phyloP scores from a whole-genome alignment of 2,888 invertebrate genomes.

The Ormyrus nitidulus region DNA sequence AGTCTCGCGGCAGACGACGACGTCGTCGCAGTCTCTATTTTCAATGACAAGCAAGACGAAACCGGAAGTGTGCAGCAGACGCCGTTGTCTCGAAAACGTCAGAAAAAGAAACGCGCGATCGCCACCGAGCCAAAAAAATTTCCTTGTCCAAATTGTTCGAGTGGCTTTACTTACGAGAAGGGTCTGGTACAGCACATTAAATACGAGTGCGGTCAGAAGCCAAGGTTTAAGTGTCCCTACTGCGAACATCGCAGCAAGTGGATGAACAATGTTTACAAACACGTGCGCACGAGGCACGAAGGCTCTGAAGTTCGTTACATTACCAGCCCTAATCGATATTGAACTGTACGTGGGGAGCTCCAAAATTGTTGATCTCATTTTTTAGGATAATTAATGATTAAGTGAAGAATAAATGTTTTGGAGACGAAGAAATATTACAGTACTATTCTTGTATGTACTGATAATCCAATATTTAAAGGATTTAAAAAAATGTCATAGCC shows the following conservation, averaged over 20 bases:
- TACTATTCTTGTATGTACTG: too few relatives aligned
- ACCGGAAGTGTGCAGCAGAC: neutral
- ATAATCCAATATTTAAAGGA: too few relatives aligned
- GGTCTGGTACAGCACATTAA: conserved; percentile 68
- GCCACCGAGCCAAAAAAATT: conserved; percentile 32
- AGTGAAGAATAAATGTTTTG: too few relatives aligned
- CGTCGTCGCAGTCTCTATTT: neutral
- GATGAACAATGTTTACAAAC: conserved; percentile 67
- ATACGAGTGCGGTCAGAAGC: conserved; percentile 73
- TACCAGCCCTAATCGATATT: conserved; percentile 25
- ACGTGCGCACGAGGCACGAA: conserved; percentile 67
- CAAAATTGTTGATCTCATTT: too few relatives aligned
- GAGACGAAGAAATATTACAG: too few relatives aligned
- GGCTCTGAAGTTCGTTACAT: conserved; percentile 35
- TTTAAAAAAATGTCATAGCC: too few relatives aligned
- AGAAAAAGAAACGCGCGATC: conserved; percentile 7
- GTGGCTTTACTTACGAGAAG: conserved; percentile 67
- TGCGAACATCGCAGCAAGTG: conserved; percentile 69
- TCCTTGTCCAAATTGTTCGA: conserved; percentile 64
- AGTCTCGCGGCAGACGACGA: conserved; percentile 6
- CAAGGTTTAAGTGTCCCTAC: conserved; percentile 72
- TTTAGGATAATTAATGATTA: too few relatives aligned
- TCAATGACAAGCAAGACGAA: too few relatives aligned
- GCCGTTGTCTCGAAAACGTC: neutral
- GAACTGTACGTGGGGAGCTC: too few relatives aligned